These are phyloP conservation scores for Corydoras sp. DNA, from an alignment of 2,113 vertebrate species.

Conservation along the genomic window DNA sequence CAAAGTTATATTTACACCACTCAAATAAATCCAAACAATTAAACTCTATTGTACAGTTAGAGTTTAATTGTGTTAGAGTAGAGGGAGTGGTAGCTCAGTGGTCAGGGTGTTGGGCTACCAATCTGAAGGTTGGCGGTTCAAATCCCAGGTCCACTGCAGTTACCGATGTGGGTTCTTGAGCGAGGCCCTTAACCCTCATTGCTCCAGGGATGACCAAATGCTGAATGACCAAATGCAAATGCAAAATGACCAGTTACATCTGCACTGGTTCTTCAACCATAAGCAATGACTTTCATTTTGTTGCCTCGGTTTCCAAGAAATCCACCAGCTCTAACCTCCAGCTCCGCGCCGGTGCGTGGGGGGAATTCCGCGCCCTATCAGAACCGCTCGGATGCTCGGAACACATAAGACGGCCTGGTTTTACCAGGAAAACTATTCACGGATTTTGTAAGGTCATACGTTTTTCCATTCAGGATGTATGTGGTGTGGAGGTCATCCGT, in stretches of 20 bases:
- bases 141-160: too few species aligned
- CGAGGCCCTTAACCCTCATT: too few species aligned
- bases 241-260: too few species aligned
- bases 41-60: too few species aligned
- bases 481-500: not conserved
- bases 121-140: too few species aligned
- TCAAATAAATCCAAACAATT: too few species aligned
- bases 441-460: slow-evolving; percentile 21
- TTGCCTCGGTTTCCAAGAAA: slow-evolving; percentile 10
- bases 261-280: not conserved
- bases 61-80: too few species aligned
- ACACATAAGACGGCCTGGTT: slow-evolving; percentile 8
- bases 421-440: slow-evolving; percentile 28
- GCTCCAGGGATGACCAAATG: too few species aligned
- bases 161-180: too few species aligned
- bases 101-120: too few species aligned
- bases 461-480: slow-evolving; percentile 23
- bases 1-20: slow-evolving; percentile 1
- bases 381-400: slow-evolving; percentile 27
- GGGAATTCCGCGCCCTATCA: slow-evolving; percentile 2
- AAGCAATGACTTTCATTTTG: not conserved
- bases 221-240: too few species aligned
- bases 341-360: not conserved
- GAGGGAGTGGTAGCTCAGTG: too few species aligned
- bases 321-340: slow-evolving; percentile 7